Evolutionary conservation across 2,113 vertebrate genomes (phyloP).

Genomic region (Orientallactaga bullata): DNA sequence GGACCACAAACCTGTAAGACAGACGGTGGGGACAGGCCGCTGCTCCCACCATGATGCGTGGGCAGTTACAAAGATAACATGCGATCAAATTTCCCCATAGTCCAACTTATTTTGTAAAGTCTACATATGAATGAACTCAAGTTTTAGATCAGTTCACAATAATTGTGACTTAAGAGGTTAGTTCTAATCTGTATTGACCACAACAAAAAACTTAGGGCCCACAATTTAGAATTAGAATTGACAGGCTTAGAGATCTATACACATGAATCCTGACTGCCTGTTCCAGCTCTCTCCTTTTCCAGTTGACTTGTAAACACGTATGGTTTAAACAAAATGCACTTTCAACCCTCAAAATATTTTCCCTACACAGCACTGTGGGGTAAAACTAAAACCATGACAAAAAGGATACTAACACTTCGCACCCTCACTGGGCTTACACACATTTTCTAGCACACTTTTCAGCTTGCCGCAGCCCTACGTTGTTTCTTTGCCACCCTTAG

Average conservation of each 20-base stretch:
- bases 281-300: neutral
- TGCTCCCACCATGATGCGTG: too few relatives aligned
- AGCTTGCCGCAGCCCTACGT: neutral
- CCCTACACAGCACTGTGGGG: neutral
- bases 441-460: neutral
- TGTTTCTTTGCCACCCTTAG: neutral
- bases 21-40: neutral
- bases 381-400: neutral
- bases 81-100: neutral
- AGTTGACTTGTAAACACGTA: neutral
- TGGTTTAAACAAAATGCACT: neutral
- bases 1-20: neutral
- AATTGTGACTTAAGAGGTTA: neutral
- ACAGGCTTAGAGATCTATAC: neutral
- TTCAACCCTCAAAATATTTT: neutral
- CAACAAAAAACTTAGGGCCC: neutral
- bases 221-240: neutral
- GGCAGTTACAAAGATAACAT: neutral
- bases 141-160: neutral
- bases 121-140: neutral
- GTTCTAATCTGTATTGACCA: neutral
- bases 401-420: neutral
- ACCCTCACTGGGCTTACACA: neutral
- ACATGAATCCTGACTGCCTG: neutral
- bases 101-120: neutral